Percentiles rank a stretch among this genome's conserved stretches.
Evolutionary conservation across 2,113 vertebrate genomes (phyloP).

Genomic region (Syngnathus floridae): DNA sequence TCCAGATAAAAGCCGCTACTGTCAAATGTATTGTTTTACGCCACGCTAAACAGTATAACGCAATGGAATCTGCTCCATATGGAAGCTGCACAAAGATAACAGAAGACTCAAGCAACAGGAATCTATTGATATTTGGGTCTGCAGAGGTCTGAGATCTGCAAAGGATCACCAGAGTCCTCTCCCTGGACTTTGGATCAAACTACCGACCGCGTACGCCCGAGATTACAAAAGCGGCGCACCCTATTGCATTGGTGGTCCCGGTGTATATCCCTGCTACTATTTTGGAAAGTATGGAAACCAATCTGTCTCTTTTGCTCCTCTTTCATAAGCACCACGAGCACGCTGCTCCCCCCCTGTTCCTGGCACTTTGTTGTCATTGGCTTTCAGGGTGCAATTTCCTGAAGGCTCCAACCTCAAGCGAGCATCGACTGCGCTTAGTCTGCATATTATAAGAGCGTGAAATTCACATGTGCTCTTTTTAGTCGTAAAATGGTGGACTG

Average conservation of each 20-base stretch:
- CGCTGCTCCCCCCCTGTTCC: conserved; percentile 35
- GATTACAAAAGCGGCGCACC: conserved; percentile 24
- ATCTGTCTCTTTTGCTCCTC: conserved; percentile 14
- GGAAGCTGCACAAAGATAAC: background rate
- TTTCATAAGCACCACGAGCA: conserved; percentile 24
- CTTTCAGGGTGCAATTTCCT: conserved; percentile 56
- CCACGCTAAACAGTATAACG: background rate
- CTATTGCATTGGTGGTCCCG: conserved; percentile 31
- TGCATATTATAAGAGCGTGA: conserved; percentile 40
- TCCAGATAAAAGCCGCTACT: background rate
- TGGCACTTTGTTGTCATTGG: conserved; percentile 62
- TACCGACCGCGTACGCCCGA: conserved; percentile 29
- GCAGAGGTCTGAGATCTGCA: background rate
- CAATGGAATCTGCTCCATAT: background rate
- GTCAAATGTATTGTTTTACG: background rate
- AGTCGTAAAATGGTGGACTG: conserved; percentile 13
- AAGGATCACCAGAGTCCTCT: conserved; percentile 43
- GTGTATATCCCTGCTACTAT: conserved; percentile 41
- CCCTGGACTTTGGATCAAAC: conserved; percentile 38
- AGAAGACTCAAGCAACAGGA: background rate
- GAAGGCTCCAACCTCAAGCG: conserved; percentile 38
- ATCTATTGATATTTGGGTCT: background rate
- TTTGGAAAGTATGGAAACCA: conserved; percentile 47
- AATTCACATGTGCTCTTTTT: conserved; percentile 34
- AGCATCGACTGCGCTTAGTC: conserved; percentile 35